These are phyloP conservation scores for Psophia crepitans DNA, from an alignment of 2,113 vertebrate genomes.

Conservation along the genomic window DNA sequence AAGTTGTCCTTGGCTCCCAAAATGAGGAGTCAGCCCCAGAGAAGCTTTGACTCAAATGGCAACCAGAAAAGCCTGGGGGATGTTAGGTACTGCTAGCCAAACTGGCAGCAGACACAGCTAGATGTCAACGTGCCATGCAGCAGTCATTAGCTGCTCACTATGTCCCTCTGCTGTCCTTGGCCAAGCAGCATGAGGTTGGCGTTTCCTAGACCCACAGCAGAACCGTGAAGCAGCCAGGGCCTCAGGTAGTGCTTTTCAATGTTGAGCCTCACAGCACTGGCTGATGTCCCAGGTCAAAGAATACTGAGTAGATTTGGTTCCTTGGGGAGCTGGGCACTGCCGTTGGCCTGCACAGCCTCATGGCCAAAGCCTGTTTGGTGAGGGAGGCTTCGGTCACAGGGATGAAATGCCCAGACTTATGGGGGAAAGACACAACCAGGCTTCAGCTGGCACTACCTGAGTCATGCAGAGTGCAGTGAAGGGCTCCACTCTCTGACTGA, in stretches of 20 bases:
- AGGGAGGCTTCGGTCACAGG: no score
- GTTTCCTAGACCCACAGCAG: no score
- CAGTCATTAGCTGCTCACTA: background rate
- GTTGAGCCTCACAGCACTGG: background rate
- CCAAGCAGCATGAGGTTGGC: no score
- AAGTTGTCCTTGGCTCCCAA: background rate
- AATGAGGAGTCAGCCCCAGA: background rate
- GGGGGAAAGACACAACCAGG: background rate
- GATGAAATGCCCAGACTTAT: background rate
- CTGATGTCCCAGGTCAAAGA: background rate
- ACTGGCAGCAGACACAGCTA: no score
- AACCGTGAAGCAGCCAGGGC: no score
- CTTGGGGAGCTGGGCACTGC: background rate
- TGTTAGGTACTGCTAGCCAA: background rate
- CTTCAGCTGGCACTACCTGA: background rate
- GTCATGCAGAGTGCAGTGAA: background rate
- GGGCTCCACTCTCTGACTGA: background rate
- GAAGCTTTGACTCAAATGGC: background rate
- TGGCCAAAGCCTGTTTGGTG: background rate
- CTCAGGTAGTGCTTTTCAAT: no score
- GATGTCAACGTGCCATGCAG: no score
- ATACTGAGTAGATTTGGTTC: background rate
- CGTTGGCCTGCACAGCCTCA: background rate
- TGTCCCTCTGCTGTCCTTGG: background rate
- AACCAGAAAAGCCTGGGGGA: background rate